Percentiles rank a stretch among this genome's conserved stretches.
These are phyloP conservation scores for Salminus brasiliensis DNA, from an alignment of 2,113 vertebrate genomes.

Conservation along the genomic window DNA sequence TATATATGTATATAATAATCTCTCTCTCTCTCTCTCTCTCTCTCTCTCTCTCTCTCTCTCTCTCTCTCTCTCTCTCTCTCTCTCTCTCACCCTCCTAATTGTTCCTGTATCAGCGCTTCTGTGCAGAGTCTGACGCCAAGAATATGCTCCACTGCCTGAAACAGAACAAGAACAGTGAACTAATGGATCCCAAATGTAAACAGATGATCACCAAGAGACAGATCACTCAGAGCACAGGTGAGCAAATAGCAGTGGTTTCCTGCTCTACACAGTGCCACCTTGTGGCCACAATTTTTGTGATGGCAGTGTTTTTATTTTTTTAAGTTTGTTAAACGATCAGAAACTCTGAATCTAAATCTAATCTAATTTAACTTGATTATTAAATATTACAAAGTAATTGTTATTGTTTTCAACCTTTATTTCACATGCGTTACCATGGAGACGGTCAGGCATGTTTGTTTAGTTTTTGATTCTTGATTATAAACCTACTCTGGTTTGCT, in stretches of 20 bases:
- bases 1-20: background rate
- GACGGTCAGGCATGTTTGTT: too few relatives aligned
- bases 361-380: too few relatives aligned
- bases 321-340: too few relatives aligned
- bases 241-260: background rate
- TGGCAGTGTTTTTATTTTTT: too few relatives aligned
- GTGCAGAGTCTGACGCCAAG: constrained; percentile 86
- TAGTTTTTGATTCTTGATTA: too few relatives aligned
- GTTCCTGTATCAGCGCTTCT: constrained; percentile 82
- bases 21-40: background rate
- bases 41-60: background rate
- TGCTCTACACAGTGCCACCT: background rate
- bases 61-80: background rate
- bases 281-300: too few relatives aligned
- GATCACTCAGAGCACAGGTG: constrained; percentile 85
- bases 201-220: constrained; percentile 93
- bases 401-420: too few relatives aligned
- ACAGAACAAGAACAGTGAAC: constrained; percentile 89
- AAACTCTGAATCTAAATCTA: too few relatives aligned
- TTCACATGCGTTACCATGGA: too few relatives aligned
- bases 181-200: constrained; percentile 92
- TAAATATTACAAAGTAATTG: too few relatives aligned
- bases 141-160: constrained; percentile 84
- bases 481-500: too few relatives aligned
- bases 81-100: background rate